A percentile compares a stretch with the other conserved stretches of the same genome.
Conservation (phyloP, 2,888 invertebrate species). For the Hemistola chrysoprasaria region DNA sequence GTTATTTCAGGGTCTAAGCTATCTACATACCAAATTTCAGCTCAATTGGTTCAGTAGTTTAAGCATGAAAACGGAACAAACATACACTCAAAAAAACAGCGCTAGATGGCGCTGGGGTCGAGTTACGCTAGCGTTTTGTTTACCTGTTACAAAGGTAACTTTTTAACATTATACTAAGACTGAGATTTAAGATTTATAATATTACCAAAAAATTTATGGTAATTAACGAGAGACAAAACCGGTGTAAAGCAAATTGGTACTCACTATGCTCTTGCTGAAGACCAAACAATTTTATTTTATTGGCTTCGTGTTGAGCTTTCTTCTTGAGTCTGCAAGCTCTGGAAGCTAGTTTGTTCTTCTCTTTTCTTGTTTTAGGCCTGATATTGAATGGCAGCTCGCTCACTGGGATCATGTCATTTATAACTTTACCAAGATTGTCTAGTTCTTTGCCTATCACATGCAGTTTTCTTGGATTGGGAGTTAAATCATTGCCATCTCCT, state of each 20-base stretch:
- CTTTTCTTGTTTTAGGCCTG: conserved; percentile 96
- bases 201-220: no score
- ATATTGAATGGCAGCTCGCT: conserved; percentile 95
- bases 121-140: no score
- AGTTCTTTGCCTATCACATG: conserved; percentile 95
- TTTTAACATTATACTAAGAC: no score
- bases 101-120: no score
- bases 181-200: no score
- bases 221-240: conserved; percentile 38
- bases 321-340: conserved; percentile 98
- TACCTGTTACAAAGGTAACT: no score
- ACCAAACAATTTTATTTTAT: conserved; percentile 97
- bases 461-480: conserved; percentile 96
- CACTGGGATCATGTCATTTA: conserved; percentile 97
- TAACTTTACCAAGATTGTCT: conserved; percentile 93
- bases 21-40: no score
- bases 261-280: conserved; percentile 97
- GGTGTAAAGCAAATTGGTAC: conserved; percentile 60
- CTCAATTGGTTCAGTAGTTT: no score
- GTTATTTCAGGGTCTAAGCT: no score
- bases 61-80: no score
- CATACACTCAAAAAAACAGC: no score
- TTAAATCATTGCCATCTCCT: conserved; percentile 98
- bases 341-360: conserved; percentile 98
- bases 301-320: conserved; percentile 99